Evolutionary conservation across 2,888 invertebrate species (phyloP).

Genomic region (Prosopocoilus inquinatus): DNA sequence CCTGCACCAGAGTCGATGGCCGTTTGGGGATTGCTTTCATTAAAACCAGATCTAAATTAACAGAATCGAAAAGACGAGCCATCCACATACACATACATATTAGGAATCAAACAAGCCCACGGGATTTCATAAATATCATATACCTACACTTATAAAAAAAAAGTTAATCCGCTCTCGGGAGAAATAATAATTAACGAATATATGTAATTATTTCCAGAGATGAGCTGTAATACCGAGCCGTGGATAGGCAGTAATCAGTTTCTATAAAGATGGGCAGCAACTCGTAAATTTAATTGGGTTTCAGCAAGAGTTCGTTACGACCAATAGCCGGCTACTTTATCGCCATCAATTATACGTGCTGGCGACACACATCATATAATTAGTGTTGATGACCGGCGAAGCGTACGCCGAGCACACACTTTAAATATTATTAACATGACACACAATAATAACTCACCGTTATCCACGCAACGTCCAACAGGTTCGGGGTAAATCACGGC

Average conservation of each 20-base stretch:
- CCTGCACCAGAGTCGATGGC: conserved; percentile 23
- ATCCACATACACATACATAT: neutral
- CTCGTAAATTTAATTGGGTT: conserved; percentile 25
- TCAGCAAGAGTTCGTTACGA: conserved; percentile 15
- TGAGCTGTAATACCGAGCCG: too few species aligned
- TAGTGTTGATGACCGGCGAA: conserved; percentile 18
- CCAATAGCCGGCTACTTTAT: conserved; percentile 21
- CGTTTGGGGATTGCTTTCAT: conserved; percentile 29
- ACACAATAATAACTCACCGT: conserved; percentile 23
- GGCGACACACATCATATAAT: conserved; percentile 19
- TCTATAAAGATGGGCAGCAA: conserved; percentile 19
- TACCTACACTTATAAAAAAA: conserved; percentile 2
- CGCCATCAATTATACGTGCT: conserved; percentile 22
- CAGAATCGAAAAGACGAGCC: conserved; percentile 17
- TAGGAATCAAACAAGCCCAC: conserved; percentile 9
- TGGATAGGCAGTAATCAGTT: conserved; percentile 14
- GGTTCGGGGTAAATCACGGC: conserved; percentile 53
- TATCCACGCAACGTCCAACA: conserved; percentile 26
- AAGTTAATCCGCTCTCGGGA: neutral
- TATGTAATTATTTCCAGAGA: too few species aligned
- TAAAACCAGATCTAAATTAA: conserved; percentile 33
- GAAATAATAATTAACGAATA: too few species aligned
- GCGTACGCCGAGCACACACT: conserved; percentile 16
- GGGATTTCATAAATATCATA: conserved; percentile 5
- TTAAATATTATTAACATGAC: conserved; percentile 17